phyloP scores from a whole-genome alignment of 2,888 invertebrate species.

The Hydrotaea cyrtoneurina region DNA sequence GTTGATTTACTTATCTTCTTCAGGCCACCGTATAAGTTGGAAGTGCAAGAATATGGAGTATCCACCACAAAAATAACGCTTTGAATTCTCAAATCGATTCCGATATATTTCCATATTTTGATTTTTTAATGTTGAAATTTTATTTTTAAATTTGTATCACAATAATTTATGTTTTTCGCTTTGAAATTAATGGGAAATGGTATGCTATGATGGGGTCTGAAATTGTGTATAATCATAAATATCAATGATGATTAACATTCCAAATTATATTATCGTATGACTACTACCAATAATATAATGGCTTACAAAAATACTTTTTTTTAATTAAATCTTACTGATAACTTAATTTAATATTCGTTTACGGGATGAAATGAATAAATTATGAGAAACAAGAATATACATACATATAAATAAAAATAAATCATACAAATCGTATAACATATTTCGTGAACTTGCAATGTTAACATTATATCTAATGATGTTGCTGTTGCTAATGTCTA shows the following conservation, averaged over 20 bases:
- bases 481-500: not conserved
- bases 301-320: conserved; percentile 21
- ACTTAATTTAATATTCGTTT: conserved; percentile 58
- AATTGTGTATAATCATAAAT: conserved; percentile 30
- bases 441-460: not conserved
- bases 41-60: no score
- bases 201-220: conserved; percentile 1
- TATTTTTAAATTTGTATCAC: conserved; percentile 63
- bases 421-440: conserved; percentile 13
- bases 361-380: conserved; percentile 38
- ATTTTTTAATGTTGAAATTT: conserved; percentile 37
- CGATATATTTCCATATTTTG: not conserved
- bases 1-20: no score
- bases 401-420: not conserved
- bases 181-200: conserved; percentile 39
- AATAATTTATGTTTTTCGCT: conserved; percentile 54
- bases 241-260: conserved; percentile 4
- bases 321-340: not conserved
- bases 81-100: no score
- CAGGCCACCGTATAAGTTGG: no score
- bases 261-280: conserved; percentile 18
- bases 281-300: conserved; percentile 7
- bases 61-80: no score
- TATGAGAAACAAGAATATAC: conserved; percentile 17
- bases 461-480: not conserved